Percentiles rank a stretch among this genome's conserved stretches.
phyloP scores from a whole-genome alignment of 2,113 vertebrate species.

The Fregata magnificens region DNA sequence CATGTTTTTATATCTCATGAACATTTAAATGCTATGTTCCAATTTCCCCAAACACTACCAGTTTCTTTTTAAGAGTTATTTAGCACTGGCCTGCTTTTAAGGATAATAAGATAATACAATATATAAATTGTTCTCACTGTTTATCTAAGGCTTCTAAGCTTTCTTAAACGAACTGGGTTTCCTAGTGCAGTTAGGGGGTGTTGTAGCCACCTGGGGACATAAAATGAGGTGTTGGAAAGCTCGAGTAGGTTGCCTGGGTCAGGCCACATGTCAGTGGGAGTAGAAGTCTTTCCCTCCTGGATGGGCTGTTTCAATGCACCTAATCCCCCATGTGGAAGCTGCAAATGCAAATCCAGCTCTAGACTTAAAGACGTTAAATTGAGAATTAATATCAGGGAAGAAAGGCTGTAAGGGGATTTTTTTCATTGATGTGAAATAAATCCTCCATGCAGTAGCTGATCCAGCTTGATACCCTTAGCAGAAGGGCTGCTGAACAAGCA shows the following conservation, averaged over 20 bases:
- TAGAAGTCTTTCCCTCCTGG: not conserved
- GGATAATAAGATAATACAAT: not conserved
- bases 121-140: not conserved
- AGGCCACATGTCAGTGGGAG: not conserved
- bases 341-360: conserved; percentile 25
- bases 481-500: conserved; percentile 26
- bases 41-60: not conserved
- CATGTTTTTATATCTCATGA: not conserved
- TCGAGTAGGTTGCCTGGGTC: not conserved
- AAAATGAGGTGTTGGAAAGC: not conserved
- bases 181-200: not conserved
- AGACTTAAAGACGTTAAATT: conserved; percentile 13
- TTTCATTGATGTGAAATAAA: conserved; percentile 18
- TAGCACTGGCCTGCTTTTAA: not conserved
- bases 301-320: not conserved
- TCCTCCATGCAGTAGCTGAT: not conserved
- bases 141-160: not conserved
- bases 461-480: conserved; percentile 25
- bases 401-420: conserved; percentile 26
- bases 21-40: not conserved
- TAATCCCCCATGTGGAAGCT: not conserved
- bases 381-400: not conserved
- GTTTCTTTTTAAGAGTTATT: not conserved
- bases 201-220: not conserved
- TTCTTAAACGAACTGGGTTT: not conserved